phyloP scores from a whole-genome alignment of 2,113 vertebrate species.

The Hylia prasina region DNA sequence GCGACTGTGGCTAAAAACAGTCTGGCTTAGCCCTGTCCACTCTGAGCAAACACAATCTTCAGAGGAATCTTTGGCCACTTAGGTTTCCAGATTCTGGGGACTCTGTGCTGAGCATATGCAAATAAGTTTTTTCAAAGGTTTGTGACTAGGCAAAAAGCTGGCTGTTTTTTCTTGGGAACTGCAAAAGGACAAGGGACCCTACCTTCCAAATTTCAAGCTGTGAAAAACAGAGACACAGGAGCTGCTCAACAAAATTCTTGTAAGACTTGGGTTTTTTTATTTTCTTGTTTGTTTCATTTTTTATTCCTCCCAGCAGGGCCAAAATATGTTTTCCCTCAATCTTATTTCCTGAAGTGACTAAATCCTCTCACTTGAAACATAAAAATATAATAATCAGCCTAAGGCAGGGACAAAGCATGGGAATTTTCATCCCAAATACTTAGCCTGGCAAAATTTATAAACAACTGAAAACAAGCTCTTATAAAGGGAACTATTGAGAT shows the following conservation, averaged over 20 bases:
- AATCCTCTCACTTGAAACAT: slow-evolving; percentile 8
- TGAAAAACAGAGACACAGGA: background rate
- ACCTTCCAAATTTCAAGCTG: background rate
- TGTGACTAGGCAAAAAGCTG: background rate
- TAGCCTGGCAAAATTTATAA: slow-evolving; percentile 14
- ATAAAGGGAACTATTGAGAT: background rate
- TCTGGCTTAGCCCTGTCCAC: background rate
- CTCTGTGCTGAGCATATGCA: background rate
- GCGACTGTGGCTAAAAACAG: background rate
- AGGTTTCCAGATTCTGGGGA: background rate
- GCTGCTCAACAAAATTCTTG: background rate
- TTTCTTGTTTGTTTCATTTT: fast-evolving
- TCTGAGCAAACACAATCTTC: background rate
- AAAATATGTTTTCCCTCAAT: slow-evolving; percentile 1
- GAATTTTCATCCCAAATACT: slow-evolving; percentile 37
- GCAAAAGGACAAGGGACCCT: background rate
- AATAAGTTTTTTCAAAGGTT: background rate
- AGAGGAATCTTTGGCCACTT: background rate
- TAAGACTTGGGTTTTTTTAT: background rate
- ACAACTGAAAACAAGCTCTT: background rate
- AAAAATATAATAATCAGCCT: slow-evolving; percentile 5
- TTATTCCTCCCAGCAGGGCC: background rate
- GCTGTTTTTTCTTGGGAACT: background rate
- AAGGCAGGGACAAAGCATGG: background rate
- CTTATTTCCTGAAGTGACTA: slow-evolving; percentile 34